Evolutionary conservation across 2,113 vertebrate species (phyloP).

Genomic region (Verasper variegatus): DNA sequence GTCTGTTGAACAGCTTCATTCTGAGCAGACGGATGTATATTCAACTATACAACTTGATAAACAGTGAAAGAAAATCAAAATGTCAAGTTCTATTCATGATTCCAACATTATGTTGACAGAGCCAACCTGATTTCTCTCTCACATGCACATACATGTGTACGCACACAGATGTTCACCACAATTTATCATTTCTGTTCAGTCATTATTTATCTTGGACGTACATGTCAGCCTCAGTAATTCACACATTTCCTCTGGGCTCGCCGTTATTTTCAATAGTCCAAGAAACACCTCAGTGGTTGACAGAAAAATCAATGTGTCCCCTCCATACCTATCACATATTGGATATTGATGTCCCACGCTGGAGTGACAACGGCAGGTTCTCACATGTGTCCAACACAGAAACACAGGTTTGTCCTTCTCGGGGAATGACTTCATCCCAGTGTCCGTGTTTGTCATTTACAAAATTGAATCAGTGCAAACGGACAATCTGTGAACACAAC

Average conservation of each 20-base stretch:
- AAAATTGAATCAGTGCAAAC: neutral
- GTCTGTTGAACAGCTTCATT: too few species aligned
- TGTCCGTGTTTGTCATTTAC: too few species aligned
- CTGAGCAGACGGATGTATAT: too few species aligned
- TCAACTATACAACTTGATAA: neutral
- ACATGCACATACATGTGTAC: neutral
- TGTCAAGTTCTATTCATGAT: too few species aligned
- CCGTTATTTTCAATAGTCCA: neutral
- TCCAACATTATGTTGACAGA: too few species aligned
- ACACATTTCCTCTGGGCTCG: neutral
- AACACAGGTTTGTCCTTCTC: neutral
- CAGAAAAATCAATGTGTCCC: constrained; percentile 3
- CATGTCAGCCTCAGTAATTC: neutral
- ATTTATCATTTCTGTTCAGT: neutral
- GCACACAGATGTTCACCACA: neutral
- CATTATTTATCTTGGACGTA: neutral
- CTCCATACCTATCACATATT: neutral
- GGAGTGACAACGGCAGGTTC: neutral
- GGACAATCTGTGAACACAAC: neutral
- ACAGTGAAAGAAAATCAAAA: neutral
- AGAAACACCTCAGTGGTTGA: neutral
- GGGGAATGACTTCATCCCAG: neutral
- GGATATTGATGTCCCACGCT: neutral
- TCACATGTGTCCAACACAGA: neutral
- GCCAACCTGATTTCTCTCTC: neutral